Percentiles rank a stretch among this genome's conserved stretches.
Conservation (phyloP, 2,113 vertebrate species). For the Cariama cristata region DNA sequence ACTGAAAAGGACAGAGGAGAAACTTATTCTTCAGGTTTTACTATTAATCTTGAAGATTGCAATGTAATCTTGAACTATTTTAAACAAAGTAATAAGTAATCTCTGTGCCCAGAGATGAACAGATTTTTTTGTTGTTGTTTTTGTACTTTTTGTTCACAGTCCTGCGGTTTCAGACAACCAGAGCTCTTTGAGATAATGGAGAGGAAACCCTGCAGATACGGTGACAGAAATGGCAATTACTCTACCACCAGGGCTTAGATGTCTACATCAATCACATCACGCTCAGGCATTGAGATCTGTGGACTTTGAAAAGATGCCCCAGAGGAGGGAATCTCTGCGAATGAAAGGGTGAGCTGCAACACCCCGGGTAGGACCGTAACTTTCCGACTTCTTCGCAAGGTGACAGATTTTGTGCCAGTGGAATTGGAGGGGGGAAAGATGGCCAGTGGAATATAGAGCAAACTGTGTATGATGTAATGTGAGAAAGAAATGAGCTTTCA, state of each 20-base stretch:
- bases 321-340: background rate
- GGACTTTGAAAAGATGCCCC: background rate
- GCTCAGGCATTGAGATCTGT: rapidly evolving
- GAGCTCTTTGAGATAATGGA: background rate
- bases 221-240: background rate
- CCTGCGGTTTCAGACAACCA: background rate
- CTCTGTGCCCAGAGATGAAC: background rate
- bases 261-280: background rate
- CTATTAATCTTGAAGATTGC: background rate
- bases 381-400: background rate
- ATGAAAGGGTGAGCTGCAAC: background rate
- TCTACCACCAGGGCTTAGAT: background rate
- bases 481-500: background rate
- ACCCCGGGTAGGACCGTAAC: background rate
- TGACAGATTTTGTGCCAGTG: background rate
- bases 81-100: background rate
- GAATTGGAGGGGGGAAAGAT: background rate
- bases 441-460: background rate
- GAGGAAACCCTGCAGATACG: background rate
- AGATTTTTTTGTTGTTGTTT: background rate
- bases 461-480: background rate
- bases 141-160: background rate
- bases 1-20: background rate
- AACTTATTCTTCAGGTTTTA: background rate
- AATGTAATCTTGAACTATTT: background rate